Base-by-base conservation (phyloP, 2,888 invertebrate species). In the Dicyrtomina minuta region DNA sequence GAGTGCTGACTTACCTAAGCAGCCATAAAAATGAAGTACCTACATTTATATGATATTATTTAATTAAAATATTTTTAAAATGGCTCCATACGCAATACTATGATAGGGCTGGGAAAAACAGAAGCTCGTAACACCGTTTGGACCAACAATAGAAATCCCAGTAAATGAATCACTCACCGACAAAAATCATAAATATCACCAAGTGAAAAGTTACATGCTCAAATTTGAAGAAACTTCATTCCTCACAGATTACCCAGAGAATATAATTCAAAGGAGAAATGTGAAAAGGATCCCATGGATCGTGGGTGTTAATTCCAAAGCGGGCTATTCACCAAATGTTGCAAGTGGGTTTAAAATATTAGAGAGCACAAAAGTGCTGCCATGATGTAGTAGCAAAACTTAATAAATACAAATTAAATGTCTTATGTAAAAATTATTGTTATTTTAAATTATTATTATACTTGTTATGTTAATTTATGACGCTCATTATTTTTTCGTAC, bases 311-410 rank as follows among this genome's bases (percentile, higher is more conserved):
- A 74, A 72, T 56, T 68, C 70, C 3, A 59, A 70, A 39, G 72
- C 73, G 55, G 76, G 76, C 22, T 66, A 71, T 15, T 73, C 72
- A 6, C 59, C 73, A 1, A 70, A 72, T 43, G 65, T 72, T 27
- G 61, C 73, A 33, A 59, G 73, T n/a, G n/a, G n/a, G n/a, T n/a
- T n/a, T n/a, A 74, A 41, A 33, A 17, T 39, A n/a, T n/a, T n/a
- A n/a, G n/a, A n/a, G n/a, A n/a, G n/a, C n/a, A n/a, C n/a, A n/a
- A n/a, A n/a, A 53, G n/a, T 59, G 20, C n/a, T 56, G 15, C 17
- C 15, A 55, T 2, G 6, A 26, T 26, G 6, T 24, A 55, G 4
- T 58, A 39, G 27, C n/a, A 15, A 58, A 58, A n/a, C n/a, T n/a
- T n/a, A 15, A 27, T 6, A 17, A 51, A 20, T 51, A 17, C 51